Conservation (phyloP, 2,113 vertebrate genomes). For the Microtus pennsylvanicus region DNA sequence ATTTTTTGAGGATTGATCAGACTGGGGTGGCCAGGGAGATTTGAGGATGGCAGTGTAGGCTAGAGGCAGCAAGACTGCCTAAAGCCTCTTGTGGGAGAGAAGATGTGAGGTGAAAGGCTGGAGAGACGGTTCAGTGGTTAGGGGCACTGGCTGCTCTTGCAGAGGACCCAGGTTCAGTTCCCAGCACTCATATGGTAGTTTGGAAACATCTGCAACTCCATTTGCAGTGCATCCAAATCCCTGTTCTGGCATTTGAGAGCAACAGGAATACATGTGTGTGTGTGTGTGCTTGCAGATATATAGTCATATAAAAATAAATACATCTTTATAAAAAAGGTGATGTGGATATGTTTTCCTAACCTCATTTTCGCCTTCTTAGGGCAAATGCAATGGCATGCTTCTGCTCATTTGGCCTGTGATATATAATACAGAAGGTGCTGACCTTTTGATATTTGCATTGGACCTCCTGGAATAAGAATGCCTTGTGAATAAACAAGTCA, state of each 20-base stretch:
- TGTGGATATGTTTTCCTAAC: neutral
- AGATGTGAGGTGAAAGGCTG: neutral
- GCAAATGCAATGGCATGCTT: neutral
- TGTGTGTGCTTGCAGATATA: neutral
- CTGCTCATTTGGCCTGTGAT: neutral
- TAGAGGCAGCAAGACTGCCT: neutral
- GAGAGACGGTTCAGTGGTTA: too few relatives aligned
- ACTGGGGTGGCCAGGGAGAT: neutral
- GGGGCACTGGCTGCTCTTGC: neutral
- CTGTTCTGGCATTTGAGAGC: neutral
- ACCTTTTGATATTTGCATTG: slow-evolving; percentile 57
- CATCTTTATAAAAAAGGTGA: neutral
- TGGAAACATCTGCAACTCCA: neutral
- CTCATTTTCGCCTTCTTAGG: neutral
- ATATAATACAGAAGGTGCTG: slow-evolving; percentile 20
- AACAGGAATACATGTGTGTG: neutral
- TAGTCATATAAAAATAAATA: neutral
- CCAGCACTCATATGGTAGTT: neutral
- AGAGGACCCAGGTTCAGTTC: neutral
- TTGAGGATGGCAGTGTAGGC: neutral
- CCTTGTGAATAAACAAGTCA: slow-evolving; percentile 70
- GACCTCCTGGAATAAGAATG: slow-evolving; percentile 14
- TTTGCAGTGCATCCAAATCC: neutral
- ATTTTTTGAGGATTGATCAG: neutral
- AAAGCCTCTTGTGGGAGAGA: neutral